These are phyloP conservation scores for Zygogramma bicolorata DNA, from an alignment of 2,888 invertebrate species.

Conservation along the genomic window DNA sequence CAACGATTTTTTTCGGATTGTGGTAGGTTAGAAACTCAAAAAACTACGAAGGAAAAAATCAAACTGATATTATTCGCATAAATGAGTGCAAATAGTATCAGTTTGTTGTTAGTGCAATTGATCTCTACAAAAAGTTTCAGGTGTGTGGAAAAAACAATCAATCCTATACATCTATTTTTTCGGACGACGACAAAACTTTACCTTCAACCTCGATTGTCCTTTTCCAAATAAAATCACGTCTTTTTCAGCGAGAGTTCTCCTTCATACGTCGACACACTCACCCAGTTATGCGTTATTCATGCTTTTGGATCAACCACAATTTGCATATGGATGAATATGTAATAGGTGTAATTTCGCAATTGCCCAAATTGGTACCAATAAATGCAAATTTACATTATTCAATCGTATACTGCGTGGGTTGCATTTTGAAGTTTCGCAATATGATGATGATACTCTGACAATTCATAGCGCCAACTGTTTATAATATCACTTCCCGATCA, in stretches of 20 bases:
- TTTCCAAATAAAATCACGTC: not conserved
- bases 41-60: too few species aligned
- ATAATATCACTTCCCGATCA: too few species aligned
- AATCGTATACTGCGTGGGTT: conserved; percentile 12
- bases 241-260: not conserved
- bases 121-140: too few species aligned
- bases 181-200: not conserved
- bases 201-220: not conserved
- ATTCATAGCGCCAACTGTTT: not conserved
- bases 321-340: conserved; percentile 40
- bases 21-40: too few species aligned
- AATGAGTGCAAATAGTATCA: too few species aligned
- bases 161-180: not conserved
- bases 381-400: conserved; percentile 32
- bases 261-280: not conserved
- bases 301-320: conserved; percentile 8
- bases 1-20: too few species aligned
- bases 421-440: not conserved
- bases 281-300: not conserved
- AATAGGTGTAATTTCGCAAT: conserved; percentile 38
- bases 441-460: not conserved
- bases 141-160: too few species aligned
- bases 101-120: too few species aligned
- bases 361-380: conserved; percentile 36
- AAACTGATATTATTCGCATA: too few species aligned